Percentiles rank a stretch among this genome's conserved stretches.
These are phyloP conservation scores for Sesia bembeciformis DNA, from an alignment of 2,888 invertebrate genomes.

Conservation along the genomic window DNA sequence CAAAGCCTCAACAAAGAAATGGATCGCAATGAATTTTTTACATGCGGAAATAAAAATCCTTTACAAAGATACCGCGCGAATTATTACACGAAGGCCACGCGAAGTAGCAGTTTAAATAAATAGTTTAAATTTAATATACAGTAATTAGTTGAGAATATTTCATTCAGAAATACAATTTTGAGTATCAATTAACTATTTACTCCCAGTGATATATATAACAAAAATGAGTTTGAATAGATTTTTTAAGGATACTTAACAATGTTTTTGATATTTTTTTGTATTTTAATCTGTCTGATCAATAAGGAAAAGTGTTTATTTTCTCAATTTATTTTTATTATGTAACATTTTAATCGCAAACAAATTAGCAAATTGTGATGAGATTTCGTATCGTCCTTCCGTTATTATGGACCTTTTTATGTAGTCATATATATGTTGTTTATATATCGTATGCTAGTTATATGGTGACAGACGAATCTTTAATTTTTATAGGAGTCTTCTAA, in stretches of 20 bases:
- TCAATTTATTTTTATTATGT: not conserved
- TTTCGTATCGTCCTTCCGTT: not conserved
- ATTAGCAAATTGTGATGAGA: constrained; percentile 27
- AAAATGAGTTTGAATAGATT: no score
- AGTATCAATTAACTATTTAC: no score
- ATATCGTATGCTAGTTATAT: not conserved
- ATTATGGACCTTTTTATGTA: not conserved
- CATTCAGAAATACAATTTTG: no score
- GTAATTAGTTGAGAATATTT: no score
- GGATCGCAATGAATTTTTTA: no score
- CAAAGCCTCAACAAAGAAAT: no score
- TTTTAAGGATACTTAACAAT: not conserved
- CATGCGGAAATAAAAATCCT: no score
- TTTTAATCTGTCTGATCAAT: not conserved
- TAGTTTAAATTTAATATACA: no score
- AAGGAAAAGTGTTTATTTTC: not conserved
- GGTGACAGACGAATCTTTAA: not conserved
- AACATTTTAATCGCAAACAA: constrained; percentile 6
- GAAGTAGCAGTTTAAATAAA: no score
- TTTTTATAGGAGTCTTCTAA: not conserved
- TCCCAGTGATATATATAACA: no score
- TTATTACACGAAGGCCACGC: no score
- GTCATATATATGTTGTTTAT: not conserved
- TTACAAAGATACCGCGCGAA: no score
- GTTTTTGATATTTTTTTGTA: not conserved